A percentile compares a stretch with the other conserved stretches of the same genome.
Evolutionary conservation across 2,888 invertebrate genomes (phyloP).

Genomic region (Axea sp.): DNA sequence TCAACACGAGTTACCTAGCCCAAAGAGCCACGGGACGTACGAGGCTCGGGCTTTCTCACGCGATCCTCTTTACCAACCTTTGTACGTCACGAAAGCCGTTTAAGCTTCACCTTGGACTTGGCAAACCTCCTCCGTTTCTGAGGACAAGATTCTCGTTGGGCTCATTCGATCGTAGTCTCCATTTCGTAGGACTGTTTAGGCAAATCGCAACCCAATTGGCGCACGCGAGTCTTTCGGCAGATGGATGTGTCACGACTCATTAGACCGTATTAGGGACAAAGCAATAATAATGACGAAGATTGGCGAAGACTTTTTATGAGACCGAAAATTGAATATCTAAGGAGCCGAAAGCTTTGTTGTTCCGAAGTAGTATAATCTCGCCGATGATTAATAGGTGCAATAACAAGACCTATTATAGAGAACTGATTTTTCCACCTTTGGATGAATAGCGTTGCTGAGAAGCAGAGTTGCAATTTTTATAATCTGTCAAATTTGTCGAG

Average conservation of each 20-base stretch:
- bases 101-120: slow-evolving; percentile 55
- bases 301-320: slow-evolving; percentile 2
- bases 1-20: slow-evolving; percentile 44
- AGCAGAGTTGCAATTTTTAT: too few relatives aligned
- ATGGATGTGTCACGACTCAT: slow-evolving; percentile 60
- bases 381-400: slow-evolving; percentile 21
- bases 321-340: slow-evolving; percentile 49
- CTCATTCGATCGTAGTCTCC: slow-evolving; percentile 19
- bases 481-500: too few relatives aligned
- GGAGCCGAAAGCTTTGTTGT: slow-evolving; percentile 42
- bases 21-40: slow-evolving; percentile 54
- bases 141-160: slow-evolving; percentile 27
- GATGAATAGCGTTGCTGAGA: too few relatives aligned
- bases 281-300: slow-evolving; percentile 30
- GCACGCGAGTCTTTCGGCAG: slow-evolving; percentile 50
- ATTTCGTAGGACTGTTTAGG: slow-evolving; percentile 46
- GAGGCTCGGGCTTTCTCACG: slow-evolving; percentile 65
- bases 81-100: slow-evolving; percentile 60
- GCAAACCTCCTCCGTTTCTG: slow-evolving; percentile 39
- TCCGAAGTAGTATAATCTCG: slow-evolving; percentile 23
- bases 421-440: slow-evolving; percentile 12
- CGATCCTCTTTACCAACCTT: slow-evolving; percentile 65
- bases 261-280: slow-evolving; percentile 54
- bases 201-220: slow-evolving; percentile 41
- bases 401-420: background rate